Conservation (phyloP, 2,113 vertebrate species). For the Hoplias malabaricus region DNA sequence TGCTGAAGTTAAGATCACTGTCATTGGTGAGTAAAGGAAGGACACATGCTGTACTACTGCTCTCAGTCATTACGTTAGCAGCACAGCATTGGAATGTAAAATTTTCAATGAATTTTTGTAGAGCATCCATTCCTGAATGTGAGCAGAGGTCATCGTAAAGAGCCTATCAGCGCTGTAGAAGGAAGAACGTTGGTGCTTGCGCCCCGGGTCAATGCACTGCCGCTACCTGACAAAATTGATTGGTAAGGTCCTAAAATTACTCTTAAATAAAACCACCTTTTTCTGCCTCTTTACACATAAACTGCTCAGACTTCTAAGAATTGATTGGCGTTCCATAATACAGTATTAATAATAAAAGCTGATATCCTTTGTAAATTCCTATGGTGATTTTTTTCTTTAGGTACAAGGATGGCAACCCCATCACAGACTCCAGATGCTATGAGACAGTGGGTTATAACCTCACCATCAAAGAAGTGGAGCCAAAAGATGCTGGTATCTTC, state of each 20-base stretch:
- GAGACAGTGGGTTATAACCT: constrained; percentile 70
- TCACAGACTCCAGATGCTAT: constrained; percentile 77
- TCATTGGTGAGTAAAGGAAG: constrained; percentile 73
- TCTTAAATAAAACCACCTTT: neutral
- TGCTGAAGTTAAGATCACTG: constrained; percentile 60
- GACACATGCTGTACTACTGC: neutral
- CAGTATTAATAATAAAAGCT: too few relatives aligned
- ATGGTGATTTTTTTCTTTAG: constrained; percentile 64
- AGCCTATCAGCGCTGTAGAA: constrained; percentile 48
- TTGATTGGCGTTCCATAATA: neutral
- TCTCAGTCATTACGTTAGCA: neutral
- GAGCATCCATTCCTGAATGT: constrained; percentile 79
- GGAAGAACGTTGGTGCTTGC: constrained; percentile 74
- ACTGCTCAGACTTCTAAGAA: neutral
- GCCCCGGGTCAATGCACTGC: constrained; percentile 79
- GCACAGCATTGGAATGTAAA: neutral
- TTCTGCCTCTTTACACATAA: too few relatives aligned
- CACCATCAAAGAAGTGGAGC: constrained; percentile 73
- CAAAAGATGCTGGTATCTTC: constrained; percentile 79
- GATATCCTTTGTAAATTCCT: neutral
- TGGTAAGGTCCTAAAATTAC: constrained; percentile 73
- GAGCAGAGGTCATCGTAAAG: constrained; percentile 60
- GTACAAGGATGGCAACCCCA: constrained; percentile 82
- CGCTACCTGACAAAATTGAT: constrained; percentile 62
- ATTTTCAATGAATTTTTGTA: constrained; percentile 51